Evolutionary conservation across 2,888 invertebrate genomes (phyloP).

Genomic region (Orthonevra nobilis): DNA sequence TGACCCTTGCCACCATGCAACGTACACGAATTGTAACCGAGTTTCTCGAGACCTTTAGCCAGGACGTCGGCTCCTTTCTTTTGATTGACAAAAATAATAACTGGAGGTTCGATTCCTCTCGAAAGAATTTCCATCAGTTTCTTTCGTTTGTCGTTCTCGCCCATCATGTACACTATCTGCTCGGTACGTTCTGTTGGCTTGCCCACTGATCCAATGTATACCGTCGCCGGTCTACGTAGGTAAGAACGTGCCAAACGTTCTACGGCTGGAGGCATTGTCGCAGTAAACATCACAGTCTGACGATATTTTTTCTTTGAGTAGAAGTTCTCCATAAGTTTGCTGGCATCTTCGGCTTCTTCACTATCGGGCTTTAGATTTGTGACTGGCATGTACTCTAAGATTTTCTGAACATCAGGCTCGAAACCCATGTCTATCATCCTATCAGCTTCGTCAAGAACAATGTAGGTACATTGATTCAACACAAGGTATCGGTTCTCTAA

Average conservation of each 20-base stretch:
- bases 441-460: slow-evolving; percentile 97
- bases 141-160: slow-evolving; percentile 97
- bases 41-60: slow-evolving; percentile 97
- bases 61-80: slow-evolving; percentile 99
- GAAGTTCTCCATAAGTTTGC: slow-evolving; percentile 94
- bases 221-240: slow-evolving; percentile 96
- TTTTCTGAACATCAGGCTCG: slow-evolving; percentile 98
- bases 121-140: slow-evolving; percentile 96
- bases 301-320: slow-evolving; percentile 96
- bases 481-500: slow-evolving; percentile 98
- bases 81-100: slow-evolving; percentile 99
- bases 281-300: slow-evolving; percentile 99
- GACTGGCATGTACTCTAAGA: slow-evolving; percentile 98
- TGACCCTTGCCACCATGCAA: slow-evolving; percentile 99
- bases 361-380: slow-evolving; percentile 98
- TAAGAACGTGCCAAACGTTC: slow-evolving; percentile 97
- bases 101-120: slow-evolving; percentile 95
- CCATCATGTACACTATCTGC: slow-evolving; percentile 97
- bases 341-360: slow-evolving; percentile 98
- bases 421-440: slow-evolving; percentile 99
- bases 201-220: slow-evolving; percentile 97
- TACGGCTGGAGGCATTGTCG: slow-evolving; percentile 99
- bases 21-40: slow-evolving; percentile 97
- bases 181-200: slow-evolving; percentile 99
- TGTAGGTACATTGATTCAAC: slow-evolving; percentile 98